phyloP scores from a whole-genome alignment of 2,113 vertebrate species.

The Sander vitreus region DNA sequence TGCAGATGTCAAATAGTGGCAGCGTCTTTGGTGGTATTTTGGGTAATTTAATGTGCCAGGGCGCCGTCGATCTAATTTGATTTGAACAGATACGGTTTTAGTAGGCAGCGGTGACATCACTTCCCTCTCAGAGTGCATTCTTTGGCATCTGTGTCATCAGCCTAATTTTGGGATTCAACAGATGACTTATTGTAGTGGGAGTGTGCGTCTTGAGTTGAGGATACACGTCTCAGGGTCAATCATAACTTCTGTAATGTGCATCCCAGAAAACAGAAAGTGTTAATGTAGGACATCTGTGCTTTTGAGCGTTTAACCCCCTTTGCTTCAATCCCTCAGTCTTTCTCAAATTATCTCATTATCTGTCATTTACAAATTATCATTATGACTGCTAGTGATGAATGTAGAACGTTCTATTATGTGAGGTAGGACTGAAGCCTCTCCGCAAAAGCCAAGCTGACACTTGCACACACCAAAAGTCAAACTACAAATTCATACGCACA shows the following conservation, averaged over 20 bases:
- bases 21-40: slow-evolving; percentile 74
- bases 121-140: slow-evolving; percentile 78
- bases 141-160: slow-evolving; percentile 77
- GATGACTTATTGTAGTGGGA: slow-evolving; percentile 80
- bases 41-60: slow-evolving; percentile 79
- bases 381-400: not conserved
- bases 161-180: slow-evolving; percentile 76
- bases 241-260: slow-evolving; percentile 48
- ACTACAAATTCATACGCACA: not conserved
- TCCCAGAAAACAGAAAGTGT: slow-evolving; percentile 21
- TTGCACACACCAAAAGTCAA: slow-evolving; percentile 6
- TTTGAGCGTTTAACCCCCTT: not conserved
- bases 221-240: slow-evolving; percentile 47
- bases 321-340: not conserved
- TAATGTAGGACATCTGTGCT: not conserved
- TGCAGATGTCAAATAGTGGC: slow-evolving; percentile 64
- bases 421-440: not conserved
- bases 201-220: slow-evolving; percentile 42
- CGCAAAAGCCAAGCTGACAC: not conserved
- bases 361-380: slow-evolving; percentile 6
- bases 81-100: slow-evolving; percentile 81
- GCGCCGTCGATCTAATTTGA: slow-evolving; percentile 79
- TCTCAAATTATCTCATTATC: not conserved
- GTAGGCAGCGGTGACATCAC: slow-evolving; percentile 78
- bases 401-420: not conserved